Percentiles rank a stretch among this genome's conserved stretches.
These are phyloP conservation scores for Ceyx erithaca DNA, from an alignment of 2,797 vertebrate genomes.

Conservation along the genomic window DNA sequence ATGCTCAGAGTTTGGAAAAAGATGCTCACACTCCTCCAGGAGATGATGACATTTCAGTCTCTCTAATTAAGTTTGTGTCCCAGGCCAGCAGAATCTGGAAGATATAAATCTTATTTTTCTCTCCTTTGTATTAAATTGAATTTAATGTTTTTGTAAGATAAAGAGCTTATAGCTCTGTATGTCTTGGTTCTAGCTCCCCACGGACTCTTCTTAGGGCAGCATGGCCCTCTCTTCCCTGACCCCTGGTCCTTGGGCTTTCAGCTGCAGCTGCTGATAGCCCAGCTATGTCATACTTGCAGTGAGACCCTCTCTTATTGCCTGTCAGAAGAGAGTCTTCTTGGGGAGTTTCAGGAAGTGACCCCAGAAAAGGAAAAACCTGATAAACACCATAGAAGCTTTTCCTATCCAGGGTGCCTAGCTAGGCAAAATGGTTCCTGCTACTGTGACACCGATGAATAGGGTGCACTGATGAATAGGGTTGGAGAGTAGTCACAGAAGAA, in stretches of 20 bases:
- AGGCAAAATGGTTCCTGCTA: neutral
- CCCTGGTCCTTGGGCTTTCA: neutral
- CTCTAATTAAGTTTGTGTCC: slow-evolving; percentile 44
- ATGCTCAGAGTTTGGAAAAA: neutral
- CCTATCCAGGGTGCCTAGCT: neutral
- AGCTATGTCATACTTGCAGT: neutral
- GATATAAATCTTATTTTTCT: slow-evolving; percentile 13
- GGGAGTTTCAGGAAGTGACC: neutral
- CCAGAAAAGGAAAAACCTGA: neutral
- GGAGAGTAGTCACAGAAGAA: neutral
- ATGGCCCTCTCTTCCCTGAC: neutral
- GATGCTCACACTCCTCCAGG: slow-evolving; percentile 16
- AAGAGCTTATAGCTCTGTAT: neutral
- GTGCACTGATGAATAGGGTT: neutral
- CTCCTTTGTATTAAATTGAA: slow-evolving; percentile 34
- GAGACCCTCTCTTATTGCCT: neutral
- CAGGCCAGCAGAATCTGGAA: slow-evolving; percentile 25
- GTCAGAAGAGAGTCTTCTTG: neutral
- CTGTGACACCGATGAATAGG: neutral
- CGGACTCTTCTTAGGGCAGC: neutral
- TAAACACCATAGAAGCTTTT: neutral
- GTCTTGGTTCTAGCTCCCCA: neutral
- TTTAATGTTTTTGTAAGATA: slow-evolving; percentile 41
- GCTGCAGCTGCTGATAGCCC: neutral
- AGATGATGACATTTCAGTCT: slow-evolving; percentile 57